Conservation (phyloP, 2,797 vertebrate species). For the Halcyon chelicuti region DNA sequence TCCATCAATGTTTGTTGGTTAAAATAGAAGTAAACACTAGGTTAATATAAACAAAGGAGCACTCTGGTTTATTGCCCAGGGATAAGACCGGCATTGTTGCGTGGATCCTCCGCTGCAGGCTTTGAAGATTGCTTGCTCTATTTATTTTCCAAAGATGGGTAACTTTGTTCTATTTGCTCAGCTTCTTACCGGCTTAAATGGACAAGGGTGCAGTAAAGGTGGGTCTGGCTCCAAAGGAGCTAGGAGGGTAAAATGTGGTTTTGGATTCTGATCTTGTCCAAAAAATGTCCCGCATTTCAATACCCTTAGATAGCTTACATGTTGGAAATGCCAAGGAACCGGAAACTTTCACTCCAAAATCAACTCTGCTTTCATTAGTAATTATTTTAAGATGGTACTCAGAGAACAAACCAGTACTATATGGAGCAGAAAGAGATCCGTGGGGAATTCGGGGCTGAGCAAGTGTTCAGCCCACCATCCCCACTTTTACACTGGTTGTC, state of each 20-base stretch:
- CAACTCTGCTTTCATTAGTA: conserved; percentile 57
- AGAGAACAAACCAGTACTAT: not conserved
- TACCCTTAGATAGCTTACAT: conserved; percentile 16
- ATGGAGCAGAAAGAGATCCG: not conserved
- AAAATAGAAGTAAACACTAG: conserved; percentile 54
- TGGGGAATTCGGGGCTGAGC: not conserved
- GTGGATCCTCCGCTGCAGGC: not conserved
- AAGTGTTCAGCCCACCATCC: not conserved
- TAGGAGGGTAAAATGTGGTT: not conserved
- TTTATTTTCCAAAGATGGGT: conserved; percentile 49
- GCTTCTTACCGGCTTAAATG: not conserved
- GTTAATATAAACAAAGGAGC: conserved; percentile 46
- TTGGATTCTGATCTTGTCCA: conserved; percentile 26
- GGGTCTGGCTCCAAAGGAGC: not conserved
- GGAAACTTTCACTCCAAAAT: conserved; percentile 5
- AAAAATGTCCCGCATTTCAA: conserved; percentile 13
- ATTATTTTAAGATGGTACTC: conserved; percentile 19
- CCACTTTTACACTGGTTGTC: not conserved
- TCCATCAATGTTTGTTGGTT: conserved; percentile 37
- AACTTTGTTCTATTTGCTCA: conserved; percentile 27
- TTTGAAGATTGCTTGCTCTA: conserved; percentile 43
- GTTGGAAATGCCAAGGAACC: not conserved
- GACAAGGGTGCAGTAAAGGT: not conserved
- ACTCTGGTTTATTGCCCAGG: conserved; percentile 37
- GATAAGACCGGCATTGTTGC: not conserved